Conservation (phyloP, 2,888 invertebrate species). For the Cetonia aurata region DNA sequence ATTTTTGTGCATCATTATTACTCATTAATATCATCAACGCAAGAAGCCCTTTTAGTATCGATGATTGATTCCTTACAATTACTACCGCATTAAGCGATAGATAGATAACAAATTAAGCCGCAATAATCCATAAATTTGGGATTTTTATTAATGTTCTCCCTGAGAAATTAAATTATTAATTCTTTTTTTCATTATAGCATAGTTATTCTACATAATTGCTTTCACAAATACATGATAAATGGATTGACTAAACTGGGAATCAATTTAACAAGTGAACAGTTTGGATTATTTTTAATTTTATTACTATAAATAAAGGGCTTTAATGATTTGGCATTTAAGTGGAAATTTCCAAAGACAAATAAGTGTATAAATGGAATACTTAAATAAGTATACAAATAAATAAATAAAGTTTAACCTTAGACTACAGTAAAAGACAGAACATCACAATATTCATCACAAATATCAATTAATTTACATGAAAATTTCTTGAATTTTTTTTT, state of each 20-base stretch:
- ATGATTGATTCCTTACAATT: background rate
- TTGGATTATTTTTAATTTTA: no score
- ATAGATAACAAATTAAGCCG: conserved; percentile 7
- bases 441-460: conserved; percentile 30
- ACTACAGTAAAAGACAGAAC: conserved; percentile 8
- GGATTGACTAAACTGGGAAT: no score
- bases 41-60: conserved; percentile 5
- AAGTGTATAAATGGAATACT: no score
- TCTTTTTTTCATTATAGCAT: background rate
- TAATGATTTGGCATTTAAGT: no score
- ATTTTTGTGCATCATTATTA: conserved; percentile 19
- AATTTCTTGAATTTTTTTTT: conserved; percentile 2
- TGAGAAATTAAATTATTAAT: conserved; percentile 21
- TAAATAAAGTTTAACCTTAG: conserved; percentile 15
- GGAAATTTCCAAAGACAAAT: no score
- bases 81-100: background rate
- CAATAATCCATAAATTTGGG: background rate
- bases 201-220: no score
- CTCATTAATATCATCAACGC: conserved; percentile 6
- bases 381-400: conserved; percentile 8
- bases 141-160: conserved; percentile 8
- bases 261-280: no score
- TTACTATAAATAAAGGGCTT: no score
- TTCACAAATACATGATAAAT: no score
- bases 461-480: conserved; percentile 30